Percentiles rank a stretch among this genome's conserved stretches.
These are phyloP conservation scores for Arothron firmamentum DNA, from an alignment of 2,113 vertebrate genomes.

Conservation along the genomic window DNA sequence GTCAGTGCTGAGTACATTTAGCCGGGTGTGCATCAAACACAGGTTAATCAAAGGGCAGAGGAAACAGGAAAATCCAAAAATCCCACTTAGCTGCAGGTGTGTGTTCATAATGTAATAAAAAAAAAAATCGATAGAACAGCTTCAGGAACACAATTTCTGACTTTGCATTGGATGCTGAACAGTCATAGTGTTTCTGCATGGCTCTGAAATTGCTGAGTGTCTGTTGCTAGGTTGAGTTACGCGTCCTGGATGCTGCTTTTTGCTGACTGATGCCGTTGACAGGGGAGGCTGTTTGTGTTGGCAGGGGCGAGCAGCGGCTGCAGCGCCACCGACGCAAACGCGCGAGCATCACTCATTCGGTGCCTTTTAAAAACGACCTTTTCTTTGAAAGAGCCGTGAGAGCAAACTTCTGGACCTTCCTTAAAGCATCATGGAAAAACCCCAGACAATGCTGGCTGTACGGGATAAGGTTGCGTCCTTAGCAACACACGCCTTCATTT, in stretches of 20 bases:
- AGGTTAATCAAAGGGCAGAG: no score
- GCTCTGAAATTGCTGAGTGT: conserved; percentile 19
- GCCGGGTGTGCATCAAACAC: no score
- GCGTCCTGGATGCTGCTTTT: conserved; percentile 40
- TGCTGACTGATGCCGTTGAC: conserved; percentile 63
- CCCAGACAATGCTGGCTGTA: no score
- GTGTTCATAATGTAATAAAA: no score
- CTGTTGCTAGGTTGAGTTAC: conserved; percentile 41
- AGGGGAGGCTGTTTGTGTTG: conserved; percentile 64
- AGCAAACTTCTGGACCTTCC: conserved; percentile 2
- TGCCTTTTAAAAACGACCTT: background rate
- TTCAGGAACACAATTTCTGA: no score
- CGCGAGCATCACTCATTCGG: conserved; percentile 31
- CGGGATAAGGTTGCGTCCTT: background rate
- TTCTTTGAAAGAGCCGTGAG: conserved; percentile 10
- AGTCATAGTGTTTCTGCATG: conserved; percentile 13
- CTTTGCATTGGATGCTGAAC: no score
- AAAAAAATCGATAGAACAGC: no score
- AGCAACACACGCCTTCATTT: background rate
- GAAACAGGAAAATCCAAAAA: no score
- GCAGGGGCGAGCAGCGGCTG: conserved; percentile 40
- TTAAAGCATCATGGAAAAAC: background rate
- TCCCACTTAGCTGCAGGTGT: no score
- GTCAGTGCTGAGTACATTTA: no score
- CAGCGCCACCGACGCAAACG: conserved; percentile 44